phyloP scores from a whole-genome alignment of 2,888 invertebrate species.

The Alloplasta piceator region DNA sequence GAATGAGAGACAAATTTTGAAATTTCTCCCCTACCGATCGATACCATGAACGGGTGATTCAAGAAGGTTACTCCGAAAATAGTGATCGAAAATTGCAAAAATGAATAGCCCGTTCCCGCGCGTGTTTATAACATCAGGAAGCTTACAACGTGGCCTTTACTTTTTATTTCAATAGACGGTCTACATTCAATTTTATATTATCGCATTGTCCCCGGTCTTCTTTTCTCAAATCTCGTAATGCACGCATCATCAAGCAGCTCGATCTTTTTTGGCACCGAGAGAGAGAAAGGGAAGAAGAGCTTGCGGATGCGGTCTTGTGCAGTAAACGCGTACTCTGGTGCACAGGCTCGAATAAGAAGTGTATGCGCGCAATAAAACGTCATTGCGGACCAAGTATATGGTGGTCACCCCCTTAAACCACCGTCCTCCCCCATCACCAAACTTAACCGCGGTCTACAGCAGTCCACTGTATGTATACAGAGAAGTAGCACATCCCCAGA shows the following conservation, averaged over 20 bases:
- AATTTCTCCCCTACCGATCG: no score
- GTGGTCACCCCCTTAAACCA: constrained; percentile 63
- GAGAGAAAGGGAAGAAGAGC: constrained; percentile 70
- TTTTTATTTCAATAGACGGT: constrained; percentile 40
- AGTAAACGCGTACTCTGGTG: no score
- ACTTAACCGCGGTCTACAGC: not conserved
- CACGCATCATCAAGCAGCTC: constrained; percentile 81
- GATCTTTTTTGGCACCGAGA: constrained; percentile 68
- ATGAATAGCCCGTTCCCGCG: not conserved
- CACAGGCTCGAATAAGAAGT: constrained; percentile 17
- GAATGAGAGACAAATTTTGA: no score
- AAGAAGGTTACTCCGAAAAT: no score
- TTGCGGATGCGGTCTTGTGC: constrained; percentile 44
- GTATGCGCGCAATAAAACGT: constrained; percentile 48
- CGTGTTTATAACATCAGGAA: not conserved
- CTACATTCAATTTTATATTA: constrained; percentile 41
- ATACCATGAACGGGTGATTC: no score
- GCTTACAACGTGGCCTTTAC: not conserved
- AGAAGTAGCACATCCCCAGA: constrained; percentile 78
- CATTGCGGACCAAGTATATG: constrained; percentile 57
- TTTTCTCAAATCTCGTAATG: constrained; percentile 77
- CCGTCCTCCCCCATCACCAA: constrained; percentile 50
- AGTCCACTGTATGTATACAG: constrained; percentile 9
- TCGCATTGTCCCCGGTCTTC: constrained; percentile 64
- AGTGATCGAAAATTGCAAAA: not conserved